These are phyloP conservation scores for Neogale vison DNA, from an alignment of 2,113 vertebrate species.

Conservation along the genomic window DNA sequence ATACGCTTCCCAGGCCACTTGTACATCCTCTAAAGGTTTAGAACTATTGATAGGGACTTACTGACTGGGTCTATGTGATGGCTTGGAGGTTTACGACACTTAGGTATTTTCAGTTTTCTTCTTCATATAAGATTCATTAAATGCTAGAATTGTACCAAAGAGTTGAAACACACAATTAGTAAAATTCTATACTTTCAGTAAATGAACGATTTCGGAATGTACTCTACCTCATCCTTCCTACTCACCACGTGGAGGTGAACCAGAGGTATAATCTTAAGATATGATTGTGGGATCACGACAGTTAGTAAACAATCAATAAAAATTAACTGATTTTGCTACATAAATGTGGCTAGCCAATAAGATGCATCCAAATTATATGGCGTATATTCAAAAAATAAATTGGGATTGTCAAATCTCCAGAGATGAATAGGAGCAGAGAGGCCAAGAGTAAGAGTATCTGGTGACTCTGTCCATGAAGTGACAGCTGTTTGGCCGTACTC, in stretches of 20 bases:
- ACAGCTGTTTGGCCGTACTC: fast-evolving
- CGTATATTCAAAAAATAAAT: neutral
- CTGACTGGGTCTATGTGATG: neutral
- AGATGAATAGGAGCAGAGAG: neutral
- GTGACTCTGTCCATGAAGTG: neutral
- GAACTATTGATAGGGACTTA: neutral
- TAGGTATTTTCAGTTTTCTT: neutral
- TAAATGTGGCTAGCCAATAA: neutral
- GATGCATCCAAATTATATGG: neutral
- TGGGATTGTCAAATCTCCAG: neutral
- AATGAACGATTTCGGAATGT: neutral
- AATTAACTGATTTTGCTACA: neutral
- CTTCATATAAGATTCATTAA: neutral
- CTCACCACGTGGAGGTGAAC: neutral
- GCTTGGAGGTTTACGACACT: neutral
- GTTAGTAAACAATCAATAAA: neutral
- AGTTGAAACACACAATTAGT: neutral
- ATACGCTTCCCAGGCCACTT: neutral
- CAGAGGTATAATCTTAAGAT: neutral
- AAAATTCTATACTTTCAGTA: neutral
- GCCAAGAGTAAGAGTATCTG: neutral
- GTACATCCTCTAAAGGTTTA: neutral
- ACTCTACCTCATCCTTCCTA: neutral
- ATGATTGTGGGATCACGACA: neutral
- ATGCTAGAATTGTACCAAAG: neutral